These are phyloP conservation scores for Polymixis lichenea DNA, from an alignment of 2,888 invertebrate genomes.

Conservation along the genomic window DNA sequence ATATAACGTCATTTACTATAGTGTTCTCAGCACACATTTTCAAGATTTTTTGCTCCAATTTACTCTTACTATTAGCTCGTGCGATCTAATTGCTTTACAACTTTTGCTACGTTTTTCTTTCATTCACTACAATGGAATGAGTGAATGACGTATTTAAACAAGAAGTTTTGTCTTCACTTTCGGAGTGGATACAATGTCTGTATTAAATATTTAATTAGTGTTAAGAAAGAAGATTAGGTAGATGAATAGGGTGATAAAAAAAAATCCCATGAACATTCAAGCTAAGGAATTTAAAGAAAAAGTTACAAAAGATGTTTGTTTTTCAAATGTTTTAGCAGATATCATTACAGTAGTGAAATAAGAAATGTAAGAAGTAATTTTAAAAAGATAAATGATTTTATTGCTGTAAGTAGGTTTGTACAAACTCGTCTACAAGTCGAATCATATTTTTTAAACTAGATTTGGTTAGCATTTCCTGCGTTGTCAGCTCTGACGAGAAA, in stretches of 20 bases:
- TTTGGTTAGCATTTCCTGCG: no score
- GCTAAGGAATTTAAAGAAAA: background rate
- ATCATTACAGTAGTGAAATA: background rate
- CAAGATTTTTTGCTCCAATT: slow-evolving; percentile 33
- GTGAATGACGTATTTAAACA: slow-evolving; percentile 22
- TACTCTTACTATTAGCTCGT: slow-evolving; percentile 31
- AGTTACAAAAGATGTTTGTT: background rate
- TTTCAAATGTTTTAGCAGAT: background rate
- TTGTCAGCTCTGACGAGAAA: no score
- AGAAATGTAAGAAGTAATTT: background rate
- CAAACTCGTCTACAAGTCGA: no score
- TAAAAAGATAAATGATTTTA: no score
- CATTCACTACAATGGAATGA: slow-evolving; percentile 29
- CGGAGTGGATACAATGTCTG: slow-evolving; percentile 27
- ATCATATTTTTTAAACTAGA: no score
- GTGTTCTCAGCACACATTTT: background rate
- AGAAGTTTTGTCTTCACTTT: slow-evolving; percentile 45
- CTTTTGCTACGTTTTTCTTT: slow-evolving; percentile 32
- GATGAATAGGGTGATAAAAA: slow-evolving; percentile 31
- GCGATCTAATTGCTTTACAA: slow-evolving; percentile 39
- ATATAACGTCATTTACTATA: background rate
- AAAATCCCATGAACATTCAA: slow-evolving; percentile 13
- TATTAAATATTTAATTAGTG: slow-evolving; percentile 41
- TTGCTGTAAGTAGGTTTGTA: no score
- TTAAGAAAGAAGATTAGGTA: slow-evolving; percentile 4